Percentiles rank a stretch among this genome's conserved stretches.
Evolutionary conservation across 2,113 vertebrate species (phyloP).

Genomic region (Excalfactoria chinensis): DNA sequence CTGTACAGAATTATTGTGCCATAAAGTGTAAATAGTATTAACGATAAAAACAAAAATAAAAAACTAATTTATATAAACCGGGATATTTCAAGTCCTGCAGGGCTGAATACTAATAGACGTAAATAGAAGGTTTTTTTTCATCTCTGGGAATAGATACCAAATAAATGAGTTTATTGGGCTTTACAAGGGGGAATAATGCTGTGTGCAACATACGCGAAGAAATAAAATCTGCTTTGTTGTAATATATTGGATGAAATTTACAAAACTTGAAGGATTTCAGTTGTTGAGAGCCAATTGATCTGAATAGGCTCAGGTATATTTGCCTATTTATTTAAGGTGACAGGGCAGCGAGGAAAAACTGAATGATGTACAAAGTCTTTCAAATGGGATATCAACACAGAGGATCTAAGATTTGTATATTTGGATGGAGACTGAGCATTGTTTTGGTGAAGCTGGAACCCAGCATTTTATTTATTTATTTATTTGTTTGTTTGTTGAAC

Average conservation of each 20-base stretch:
- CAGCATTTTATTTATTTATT: neutral
- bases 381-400: neutral
- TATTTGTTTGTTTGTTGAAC: neutral
- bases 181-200: neutral
- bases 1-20: neutral
- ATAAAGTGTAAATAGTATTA: neutral
- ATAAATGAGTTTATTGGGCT: neutral
- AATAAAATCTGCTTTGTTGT: neutral
- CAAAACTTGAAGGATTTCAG: neutral
- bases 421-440: neutral
- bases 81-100: neutral
- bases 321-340: too few species aligned
- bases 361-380: neutral
- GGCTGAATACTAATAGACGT: neutral
- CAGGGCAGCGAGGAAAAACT: neutral
- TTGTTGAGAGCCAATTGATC: neutral
- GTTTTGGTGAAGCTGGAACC: neutral
- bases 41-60: neutral
- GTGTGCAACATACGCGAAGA: neutral
- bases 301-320: neutral
- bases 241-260: neutral
- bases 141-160: neutral
- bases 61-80: neutral
- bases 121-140: neutral
- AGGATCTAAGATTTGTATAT: neutral